Evolutionary conservation across 1,140 invertebrate genomes (phyloP).

Genomic region (Drosophila teissieri): DNA sequence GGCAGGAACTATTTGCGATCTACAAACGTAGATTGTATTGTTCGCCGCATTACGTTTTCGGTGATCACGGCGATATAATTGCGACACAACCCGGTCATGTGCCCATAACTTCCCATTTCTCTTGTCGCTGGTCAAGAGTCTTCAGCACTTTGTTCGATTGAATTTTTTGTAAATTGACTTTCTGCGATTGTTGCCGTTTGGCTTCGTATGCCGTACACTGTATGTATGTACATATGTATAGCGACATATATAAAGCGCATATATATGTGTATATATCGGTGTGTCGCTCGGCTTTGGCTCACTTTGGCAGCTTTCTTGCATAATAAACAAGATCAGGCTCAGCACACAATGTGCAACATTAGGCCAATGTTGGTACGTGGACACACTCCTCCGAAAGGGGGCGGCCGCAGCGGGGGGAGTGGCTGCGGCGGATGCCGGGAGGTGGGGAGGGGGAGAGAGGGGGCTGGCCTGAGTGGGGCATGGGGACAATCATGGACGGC

Average conservation of each 20-base stretch:
- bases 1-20: not conserved
- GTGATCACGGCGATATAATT: slow-evolving; percentile 5
- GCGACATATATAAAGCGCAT: not conserved
- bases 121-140: slow-evolving; percentile 13
- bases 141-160: slow-evolving; percentile 32
- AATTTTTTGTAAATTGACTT: slow-evolving; percentile 45
- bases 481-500: slow-evolving; percentile 63
- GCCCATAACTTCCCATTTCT: slow-evolving; percentile 23
- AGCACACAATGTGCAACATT: slow-evolving; percentile 80
- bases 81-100: slow-evolving; percentile 2
- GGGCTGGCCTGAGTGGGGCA: slow-evolving; percentile 29
- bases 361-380: slow-evolving; percentile 77
- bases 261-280: slow-evolving; percentile 4
- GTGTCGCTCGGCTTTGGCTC: slow-evolving; percentile 46
- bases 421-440: not conserved
- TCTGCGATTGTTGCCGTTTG: slow-evolving; percentile 50
- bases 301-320: slow-evolving; percentile 81
- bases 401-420: not conserved
- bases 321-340: slow-evolving; percentile 80
- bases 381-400: slow-evolving; percentile 39
- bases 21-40: not conserved
- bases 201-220: not conserved
- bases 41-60: not conserved
- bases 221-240: no score
- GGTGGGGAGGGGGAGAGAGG: not conserved